Evolutionary conservation across 2,797 vertebrate species (phyloP), one percentile per base, ranked within the genome.

Genomic region (Babyrousa celebensis): DNA sequence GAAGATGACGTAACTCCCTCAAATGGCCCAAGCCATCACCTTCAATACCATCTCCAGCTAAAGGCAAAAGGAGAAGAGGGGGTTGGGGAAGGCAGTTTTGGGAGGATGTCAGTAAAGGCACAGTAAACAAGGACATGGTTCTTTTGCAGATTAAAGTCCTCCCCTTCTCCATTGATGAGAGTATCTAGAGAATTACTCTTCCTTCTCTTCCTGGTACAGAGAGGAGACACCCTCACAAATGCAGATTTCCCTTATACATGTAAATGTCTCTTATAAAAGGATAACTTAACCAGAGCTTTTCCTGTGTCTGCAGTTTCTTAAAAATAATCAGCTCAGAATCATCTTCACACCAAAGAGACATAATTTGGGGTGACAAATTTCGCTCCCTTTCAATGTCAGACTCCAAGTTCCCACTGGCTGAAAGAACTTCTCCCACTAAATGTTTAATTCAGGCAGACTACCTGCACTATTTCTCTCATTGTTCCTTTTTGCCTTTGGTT

Each of bases 241-340:
- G 40, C 43, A 79, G 56, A 71, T 62, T 62, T 86, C n/a, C 40
- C 65, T 86, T 79, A 86, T 36, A 78, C 32, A 86, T 79, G 65
- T 87, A 79, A 70, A 86, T 62, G 40, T 36, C 40, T 29, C 65
- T 71, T 71, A 71, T 40, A 62, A 54, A 54, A 71, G 58, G 54
- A 18, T 23, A 93, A 93, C 62, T 71, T 79, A 48, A 48, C 43
- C 65, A 62, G 63, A 93, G 29, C 12, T 93, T 71, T 52, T 52
- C 40, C 54, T 70, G 18, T 70, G 52, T 43, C 65, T 71, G 83
- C 54, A 78, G 63, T 86, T 86, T 93, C 65, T 93, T 71, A 71
- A 80, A 80, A 70, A 80, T 58, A 90, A 58, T 60, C 77, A 89
- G 65, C 62, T 60, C 63, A 85, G 85, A 93, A 79, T 62, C 70